Percentiles rank a stretch among this genome's conserved stretches.
These are phyloP conservation scores for Diarsia dahlii DNA, from an alignment of 2,888 invertebrate species.

Conservation along the genomic window DNA sequence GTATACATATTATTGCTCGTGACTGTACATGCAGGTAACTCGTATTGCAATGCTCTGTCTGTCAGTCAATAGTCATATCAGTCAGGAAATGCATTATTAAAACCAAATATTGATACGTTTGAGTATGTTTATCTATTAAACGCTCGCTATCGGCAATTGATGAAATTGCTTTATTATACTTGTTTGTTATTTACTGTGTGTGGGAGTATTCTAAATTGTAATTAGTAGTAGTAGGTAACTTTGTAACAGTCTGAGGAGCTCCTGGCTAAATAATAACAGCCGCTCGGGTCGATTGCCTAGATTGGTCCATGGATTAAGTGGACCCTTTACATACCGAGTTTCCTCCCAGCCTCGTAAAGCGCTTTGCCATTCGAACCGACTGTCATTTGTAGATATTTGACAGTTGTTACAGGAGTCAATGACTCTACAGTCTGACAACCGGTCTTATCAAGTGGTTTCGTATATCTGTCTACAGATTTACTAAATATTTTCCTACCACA, in stretches of 20 bases:
- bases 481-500: not conserved
- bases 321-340: not conserved
- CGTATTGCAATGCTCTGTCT: slow-evolving; percentile 39
- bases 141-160: slow-evolving; percentile 8
- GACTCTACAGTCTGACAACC: no score
- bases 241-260: not conserved
- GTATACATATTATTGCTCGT: not conserved
- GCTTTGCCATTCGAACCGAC: no score
- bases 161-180: slow-evolving; percentile 20
- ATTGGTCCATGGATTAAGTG: not conserved
- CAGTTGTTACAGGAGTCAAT: no score
- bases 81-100: slow-evolving; percentile 63
- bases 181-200: not conserved
- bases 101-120: slow-evolving; percentile 55
- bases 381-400: no score
- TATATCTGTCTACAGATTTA: not conserved
- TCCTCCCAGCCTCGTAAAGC: no score
- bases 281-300: not conserved
- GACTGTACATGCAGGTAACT: slow-evolving; percentile 34
- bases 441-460: no score
- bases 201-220: not conserved
- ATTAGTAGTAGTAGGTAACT: not conserved
- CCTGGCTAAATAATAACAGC: not conserved
- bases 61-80: slow-evolving; percentile 41
- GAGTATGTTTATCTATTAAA: slow-evolving; percentile 39